Evolutionary conservation across 1,140 invertebrate genomes (phyloP).

Genomic region (Cydia splendana): DNA sequence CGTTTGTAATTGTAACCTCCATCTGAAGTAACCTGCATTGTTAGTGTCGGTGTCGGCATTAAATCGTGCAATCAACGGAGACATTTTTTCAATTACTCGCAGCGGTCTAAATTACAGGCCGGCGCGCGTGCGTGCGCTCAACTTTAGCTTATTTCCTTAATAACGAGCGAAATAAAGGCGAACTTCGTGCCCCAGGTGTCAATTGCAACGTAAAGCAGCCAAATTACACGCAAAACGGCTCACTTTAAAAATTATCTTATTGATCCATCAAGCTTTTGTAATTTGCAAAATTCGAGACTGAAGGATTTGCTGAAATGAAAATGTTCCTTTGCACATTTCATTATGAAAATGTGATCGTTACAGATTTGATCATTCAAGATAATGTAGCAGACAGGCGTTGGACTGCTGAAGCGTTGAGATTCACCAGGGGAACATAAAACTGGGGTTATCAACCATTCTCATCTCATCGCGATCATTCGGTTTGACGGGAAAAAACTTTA

Average conservation of each 20-base stretch:
- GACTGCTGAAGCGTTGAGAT: conserved; percentile 17
- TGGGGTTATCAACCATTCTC: conserved; percentile 27
- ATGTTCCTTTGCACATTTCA: conserved; percentile 32
- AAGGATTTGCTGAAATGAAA: conserved; percentile 9
- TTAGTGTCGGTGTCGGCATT: conserved; percentile 16
- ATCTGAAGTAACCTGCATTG: background rate
- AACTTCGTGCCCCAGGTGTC: conserved; percentile 45
- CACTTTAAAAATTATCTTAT: conserved; percentile 46
- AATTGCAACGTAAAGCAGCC: conserved; percentile 36
- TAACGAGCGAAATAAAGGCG: conserved; percentile 36
- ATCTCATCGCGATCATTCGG: conserved; percentile 10
- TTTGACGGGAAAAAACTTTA: conserved; percentile 19
- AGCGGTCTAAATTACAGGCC: conserved; percentile 43
- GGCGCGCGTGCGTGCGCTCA: conserved; percentile 35
- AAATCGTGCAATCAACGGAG: conserved; percentile 36
- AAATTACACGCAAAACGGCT: conserved; percentile 8
- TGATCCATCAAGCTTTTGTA: conserved; percentile 33
- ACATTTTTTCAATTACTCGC: conserved; percentile 46
- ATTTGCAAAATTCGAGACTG: conserved; percentile 5
- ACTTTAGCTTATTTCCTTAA: conserved; percentile 34
- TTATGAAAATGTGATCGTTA: conserved; percentile 44
- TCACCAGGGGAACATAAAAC: conserved; percentile 15
- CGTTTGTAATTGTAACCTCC: background rate
- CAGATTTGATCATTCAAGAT: conserved; percentile 33
- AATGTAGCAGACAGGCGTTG: conserved; percentile 19